These are phyloP conservation scores for Lamellibrachia columna DNA, from an alignment of 2,888 invertebrate genomes.

Conservation along the genomic window DNA sequence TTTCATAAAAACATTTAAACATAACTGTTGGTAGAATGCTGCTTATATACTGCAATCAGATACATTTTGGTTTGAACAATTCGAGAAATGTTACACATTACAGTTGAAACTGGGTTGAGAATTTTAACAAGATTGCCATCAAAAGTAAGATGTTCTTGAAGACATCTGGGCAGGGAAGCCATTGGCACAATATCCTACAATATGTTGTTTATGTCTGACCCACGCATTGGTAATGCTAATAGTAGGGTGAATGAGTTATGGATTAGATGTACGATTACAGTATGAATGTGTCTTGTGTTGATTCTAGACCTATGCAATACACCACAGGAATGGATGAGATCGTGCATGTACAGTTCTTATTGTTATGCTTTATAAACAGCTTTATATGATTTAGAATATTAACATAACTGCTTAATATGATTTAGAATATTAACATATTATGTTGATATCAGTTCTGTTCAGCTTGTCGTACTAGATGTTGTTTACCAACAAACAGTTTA, in stretches of 20 bases:
- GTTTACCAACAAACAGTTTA: not conserved
- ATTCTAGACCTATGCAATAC: not conserved
- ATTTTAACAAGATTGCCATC: not conserved
- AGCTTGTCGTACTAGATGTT: not conserved
- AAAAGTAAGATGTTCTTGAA: not conserved
- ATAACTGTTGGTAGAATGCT: too few species aligned
- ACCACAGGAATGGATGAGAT: not conserved
- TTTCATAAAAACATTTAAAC: too few species aligned
- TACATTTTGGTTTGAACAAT: not conserved
- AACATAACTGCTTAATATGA: not conserved
- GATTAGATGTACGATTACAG: not conserved
- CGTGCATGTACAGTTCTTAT: not conserved
- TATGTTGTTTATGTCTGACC: not conserved
- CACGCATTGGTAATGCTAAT: not conserved
- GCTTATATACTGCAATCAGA: too few species aligned
- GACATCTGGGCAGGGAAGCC: not conserved
- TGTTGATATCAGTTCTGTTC: not conserved
- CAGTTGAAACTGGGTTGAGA: not conserved
- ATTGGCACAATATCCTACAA: not conserved
- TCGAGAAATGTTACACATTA: not conserved
- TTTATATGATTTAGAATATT: constrained; percentile 2
- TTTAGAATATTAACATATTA: not conserved
- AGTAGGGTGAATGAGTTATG: not conserved
- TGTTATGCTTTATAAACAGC: not conserved
- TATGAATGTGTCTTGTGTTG: not conserved